Percentiles rank a stretch among this genome's conserved stretches.
Conservation (phyloP, 2,113 vertebrate genomes). For the Dasypus novemcinctus region DNA sequence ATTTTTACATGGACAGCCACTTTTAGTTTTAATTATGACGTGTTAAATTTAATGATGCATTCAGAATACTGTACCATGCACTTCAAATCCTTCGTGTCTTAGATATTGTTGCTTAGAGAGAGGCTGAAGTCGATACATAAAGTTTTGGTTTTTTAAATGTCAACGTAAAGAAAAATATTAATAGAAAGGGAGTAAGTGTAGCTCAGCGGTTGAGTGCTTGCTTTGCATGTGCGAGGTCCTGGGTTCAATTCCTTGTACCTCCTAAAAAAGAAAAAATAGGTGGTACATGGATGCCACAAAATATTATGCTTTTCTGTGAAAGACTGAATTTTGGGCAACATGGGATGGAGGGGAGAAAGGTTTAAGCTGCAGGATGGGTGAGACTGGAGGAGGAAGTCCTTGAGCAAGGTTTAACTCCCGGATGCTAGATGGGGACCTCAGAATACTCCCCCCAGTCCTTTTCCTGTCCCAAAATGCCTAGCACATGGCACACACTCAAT, state of each 20-base stretch:
- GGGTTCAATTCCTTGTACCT: no score
- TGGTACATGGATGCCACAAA: fast-evolving
- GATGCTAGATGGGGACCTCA: not conserved
- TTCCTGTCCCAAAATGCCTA: not conserved
- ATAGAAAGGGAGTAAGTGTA: no score
- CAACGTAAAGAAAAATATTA: not conserved
- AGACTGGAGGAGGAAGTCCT: not conserved
- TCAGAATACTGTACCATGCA: not conserved
- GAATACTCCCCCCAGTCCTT: not conserved
- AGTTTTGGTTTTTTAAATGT: not conserved
- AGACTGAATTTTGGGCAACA: not conserved
- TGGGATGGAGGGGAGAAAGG: no score
- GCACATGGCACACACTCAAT: not conserved
- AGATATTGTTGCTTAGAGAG: not conserved
- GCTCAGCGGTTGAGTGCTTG: no score
- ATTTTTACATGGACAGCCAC: not conserved
- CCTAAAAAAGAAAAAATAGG: not conserved
- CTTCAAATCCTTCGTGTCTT: not conserved
- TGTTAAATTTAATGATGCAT: not conserved
- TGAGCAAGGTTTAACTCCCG: not conserved
- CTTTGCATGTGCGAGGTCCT: no score
- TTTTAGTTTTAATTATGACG: not conserved
- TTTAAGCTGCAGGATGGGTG: not conserved
- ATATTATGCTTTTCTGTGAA: fast-evolving
- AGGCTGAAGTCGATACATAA: not conserved